Base-by-base conservation (phyloP, 1,140 invertebrate species). In the Thaumetopoea pityocampa region DNA sequence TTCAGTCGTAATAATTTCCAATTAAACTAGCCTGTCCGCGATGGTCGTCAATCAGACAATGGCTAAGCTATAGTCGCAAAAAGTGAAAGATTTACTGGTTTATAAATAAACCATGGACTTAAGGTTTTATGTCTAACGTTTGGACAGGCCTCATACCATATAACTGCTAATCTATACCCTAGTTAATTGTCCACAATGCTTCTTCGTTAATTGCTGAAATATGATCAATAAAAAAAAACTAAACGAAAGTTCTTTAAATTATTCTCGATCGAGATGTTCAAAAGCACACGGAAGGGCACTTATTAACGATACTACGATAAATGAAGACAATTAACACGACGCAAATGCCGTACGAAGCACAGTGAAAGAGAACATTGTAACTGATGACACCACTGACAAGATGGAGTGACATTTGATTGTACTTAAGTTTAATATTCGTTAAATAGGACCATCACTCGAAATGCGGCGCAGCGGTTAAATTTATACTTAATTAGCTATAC, bases 321-420 rank as follows among this genome's bases (percentile, higher is more conserved):
- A 34, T 66, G 60, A 58, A 40, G 45, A 48, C 59, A 74, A 70
- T 74, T 78, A 74, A 67, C 70, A 52, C 27, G 12, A 18, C 16
- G 12, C 14, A 32, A 27, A n/a, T 61, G 30, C 16, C 30, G 52
- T 43, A 50, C 52, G 55, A 52, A 65, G 64, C 51, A 63, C 63
- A 70, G 48, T 57, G 46, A 66, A 62, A 55, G 46, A 43, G 46
- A 41, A 53, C 55, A 41, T 35, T 59, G 56, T 55, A 40, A 51
- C 51, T 49, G 57, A 51, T 37, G 44, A 48, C 55, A 58, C 43
- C 35, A 51, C 59, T 72, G 66, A 76, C 66, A 56, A 71, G 73
- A 76, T 67, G 55, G 61, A 43, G 58, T 66, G 66, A 79, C 67
- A 63, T 67, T 69, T 68, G 74, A 68, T 68, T 37, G 55, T 62